Evolutionary conservation across 2,797 vertebrate species (phyloP).

Genomic region (Cynopterus sphinx): DNA sequence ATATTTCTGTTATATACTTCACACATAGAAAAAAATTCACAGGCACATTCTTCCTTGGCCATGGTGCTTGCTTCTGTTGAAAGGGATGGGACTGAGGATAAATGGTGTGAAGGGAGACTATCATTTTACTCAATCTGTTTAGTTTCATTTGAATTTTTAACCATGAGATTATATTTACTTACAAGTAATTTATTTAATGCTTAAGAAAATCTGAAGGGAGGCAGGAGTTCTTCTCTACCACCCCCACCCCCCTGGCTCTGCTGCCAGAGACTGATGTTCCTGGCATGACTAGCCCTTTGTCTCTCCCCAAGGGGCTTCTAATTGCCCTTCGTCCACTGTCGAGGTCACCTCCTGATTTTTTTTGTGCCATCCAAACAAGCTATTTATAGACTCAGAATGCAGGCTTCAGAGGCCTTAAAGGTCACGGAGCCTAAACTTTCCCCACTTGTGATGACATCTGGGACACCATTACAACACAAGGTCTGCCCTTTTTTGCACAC

Average conservation of each 20-base stretch:
- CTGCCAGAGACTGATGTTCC: background rate
- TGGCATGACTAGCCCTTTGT: background rate
- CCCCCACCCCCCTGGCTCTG: background rate
- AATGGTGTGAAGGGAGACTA: background rate
- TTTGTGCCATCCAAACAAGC: background rate
- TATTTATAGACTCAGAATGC: background rate
- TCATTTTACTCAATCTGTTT: background rate
- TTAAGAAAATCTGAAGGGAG: background rate
- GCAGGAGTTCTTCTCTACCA: background rate
- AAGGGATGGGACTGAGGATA: background rate
- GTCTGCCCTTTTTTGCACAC: background rate
- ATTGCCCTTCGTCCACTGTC: background rate
- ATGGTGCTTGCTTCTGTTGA: background rate
- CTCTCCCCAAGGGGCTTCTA: background rate
- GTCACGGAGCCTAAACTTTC: background rate
- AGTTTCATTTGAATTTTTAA: background rate
- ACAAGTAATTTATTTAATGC: background rate
- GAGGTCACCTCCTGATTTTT: background rate
- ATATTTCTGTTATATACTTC: background rate
- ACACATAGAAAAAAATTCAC: background rate
- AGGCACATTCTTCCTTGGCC: background rate
- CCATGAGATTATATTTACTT: background rate
- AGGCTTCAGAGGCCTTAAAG: background rate
- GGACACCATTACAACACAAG: background rate
- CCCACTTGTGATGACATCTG: background rate